phyloP scores from a whole-genome alignment of 37 sponge, comb jelly and placozoan genomes.

The Haliclona indistincta region DNA sequence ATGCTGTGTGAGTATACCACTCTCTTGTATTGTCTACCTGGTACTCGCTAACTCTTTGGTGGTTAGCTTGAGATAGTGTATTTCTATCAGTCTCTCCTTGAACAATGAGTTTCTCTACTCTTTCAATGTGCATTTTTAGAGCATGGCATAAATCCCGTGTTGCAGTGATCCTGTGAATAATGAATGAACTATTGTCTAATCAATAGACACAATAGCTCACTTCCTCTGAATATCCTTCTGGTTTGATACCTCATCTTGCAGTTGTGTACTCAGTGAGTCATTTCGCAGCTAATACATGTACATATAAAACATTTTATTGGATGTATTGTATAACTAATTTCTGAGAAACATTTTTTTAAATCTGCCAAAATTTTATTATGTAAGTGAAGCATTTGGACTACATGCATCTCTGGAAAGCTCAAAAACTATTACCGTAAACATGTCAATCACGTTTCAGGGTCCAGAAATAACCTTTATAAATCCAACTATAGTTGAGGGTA shows the following conservation, averaged over 20 bases:
- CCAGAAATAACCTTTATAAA: too few relatives aligned
- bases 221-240: conserved; percentile 64
- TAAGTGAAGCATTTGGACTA: too few relatives aligned
- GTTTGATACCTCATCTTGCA: conserved; percentile 60
- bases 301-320: neutral
- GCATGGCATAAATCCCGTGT: conserved; percentile 86
- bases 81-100: conserved; percentile 52
- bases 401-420: neutral
- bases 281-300: conserved; percentile 27
- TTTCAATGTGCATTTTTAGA: conserved; percentile 75
- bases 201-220: conserved; percentile 16
- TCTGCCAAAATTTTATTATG: too few relatives aligned
- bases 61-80: conserved; percentile 12
- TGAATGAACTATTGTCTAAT: neutral
- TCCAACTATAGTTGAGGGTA: too few relatives aligned
- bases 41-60: conserved; percentile 21
- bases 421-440: too few relatives aligned
- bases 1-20: neutral
- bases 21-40: too few relatives aligned
- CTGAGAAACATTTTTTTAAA: too few relatives aligned
- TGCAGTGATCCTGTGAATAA: conserved; percentile 40
- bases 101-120: conserved; percentile 50
- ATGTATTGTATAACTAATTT: too few relatives aligned
- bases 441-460: too few relatives aligned
- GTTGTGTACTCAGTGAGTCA: conserved; percentile 24